A percentile compares a stretch with the other conserved stretches of the same genome.
Conservation (phyloP, 2,113 vertebrate genomes). For the Zapus hudsonius region DNA sequence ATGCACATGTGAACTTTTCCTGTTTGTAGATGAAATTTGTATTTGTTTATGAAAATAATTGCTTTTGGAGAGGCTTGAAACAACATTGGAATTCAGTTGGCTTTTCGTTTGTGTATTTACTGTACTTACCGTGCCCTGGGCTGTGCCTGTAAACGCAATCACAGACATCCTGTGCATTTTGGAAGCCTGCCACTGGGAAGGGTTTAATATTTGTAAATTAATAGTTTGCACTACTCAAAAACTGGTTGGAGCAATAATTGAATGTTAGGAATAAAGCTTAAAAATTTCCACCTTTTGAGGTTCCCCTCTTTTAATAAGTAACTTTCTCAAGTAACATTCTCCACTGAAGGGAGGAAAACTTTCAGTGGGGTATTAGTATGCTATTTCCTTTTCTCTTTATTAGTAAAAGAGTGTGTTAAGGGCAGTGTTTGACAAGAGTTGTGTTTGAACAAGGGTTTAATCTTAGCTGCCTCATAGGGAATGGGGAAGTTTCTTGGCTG, state of each 20-base stretch:
- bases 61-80: conserved; percentile 75
- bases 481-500: conserved; percentile 30
- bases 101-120: conserved; percentile 76
- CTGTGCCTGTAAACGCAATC: conserved; percentile 79
- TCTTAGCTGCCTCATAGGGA: conserved; percentile 34
- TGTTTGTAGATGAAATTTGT: conserved; percentile 70
- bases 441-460: conserved; percentile 66
- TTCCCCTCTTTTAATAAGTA: conserved; percentile 71
- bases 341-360: conserved; percentile 75
- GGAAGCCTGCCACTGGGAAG: conserved; percentile 74
- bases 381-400: conserved; percentile 55
- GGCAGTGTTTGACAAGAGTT: conserved; percentile 52
- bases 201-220: conserved; percentile 80
- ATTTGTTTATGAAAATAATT: conserved; percentile 75
- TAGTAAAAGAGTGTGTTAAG: conserved; percentile 39
- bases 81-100: conserved; percentile 70
- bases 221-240: conserved; percentile 74
- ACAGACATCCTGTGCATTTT: conserved; percentile 79
- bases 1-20: conserved; percentile 79
- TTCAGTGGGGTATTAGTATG: conserved; percentile 67
- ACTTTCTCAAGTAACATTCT: conserved; percentile 65
- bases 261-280: conserved; percentile 70
- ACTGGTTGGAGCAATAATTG: conserved; percentile 70
- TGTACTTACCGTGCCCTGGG: conserved; percentile 70
- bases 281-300: conserved; percentile 73